Evolutionary conservation across 2,113 vertebrate genomes (phyloP), one percentile per base, ranked within the genome.

Genomic region (Capricornis sumatraensis): DNA sequence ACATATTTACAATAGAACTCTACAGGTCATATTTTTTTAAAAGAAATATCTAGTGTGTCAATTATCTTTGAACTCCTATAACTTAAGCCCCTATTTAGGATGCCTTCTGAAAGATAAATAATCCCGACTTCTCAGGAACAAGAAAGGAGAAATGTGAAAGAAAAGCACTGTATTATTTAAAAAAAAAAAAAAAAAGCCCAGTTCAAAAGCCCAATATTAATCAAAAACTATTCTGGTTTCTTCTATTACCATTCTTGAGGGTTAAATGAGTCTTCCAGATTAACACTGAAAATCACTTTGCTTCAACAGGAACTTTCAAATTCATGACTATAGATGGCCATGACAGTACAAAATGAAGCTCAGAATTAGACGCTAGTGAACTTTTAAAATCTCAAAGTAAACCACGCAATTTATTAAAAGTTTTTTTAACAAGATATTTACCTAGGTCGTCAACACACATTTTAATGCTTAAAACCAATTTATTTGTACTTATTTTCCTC

Each of bases 341-440:
- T 7, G 50, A 88, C 1, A 71, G 14, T 23, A 88, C 17, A 91
- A 94, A 86, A 92, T 86, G 13, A 89, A 62, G 45, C 91, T 84
- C 88, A 96, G 93, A 94, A 86, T 71, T n/a, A 91, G 64, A 57
- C 36, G 45, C 33, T 47, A 96, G 89, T 45, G 7, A 71, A 91
- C 36, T 91, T 91, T 45, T 28, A 96, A 93, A 67, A 92, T 55
- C 15, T 67, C 94, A 85, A 57, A 74, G 57, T 82, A 96, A 95
- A 71, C 21, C 27, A 89, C 50, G 3, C 13, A 87, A 82, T 50
- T 64, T 52, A 45, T 89, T 81, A 47, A 88, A 96, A 93, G 40
- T 43, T 53, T 71, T 71, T 71, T 40, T 40, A 71, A 87, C 15
- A 53, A 60, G 19, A 79, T 53, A 79, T 40, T 50, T 84, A 64